Conservation (phyloP, 2,113 vertebrate species). For the Oreochromis niloticus region DNA sequence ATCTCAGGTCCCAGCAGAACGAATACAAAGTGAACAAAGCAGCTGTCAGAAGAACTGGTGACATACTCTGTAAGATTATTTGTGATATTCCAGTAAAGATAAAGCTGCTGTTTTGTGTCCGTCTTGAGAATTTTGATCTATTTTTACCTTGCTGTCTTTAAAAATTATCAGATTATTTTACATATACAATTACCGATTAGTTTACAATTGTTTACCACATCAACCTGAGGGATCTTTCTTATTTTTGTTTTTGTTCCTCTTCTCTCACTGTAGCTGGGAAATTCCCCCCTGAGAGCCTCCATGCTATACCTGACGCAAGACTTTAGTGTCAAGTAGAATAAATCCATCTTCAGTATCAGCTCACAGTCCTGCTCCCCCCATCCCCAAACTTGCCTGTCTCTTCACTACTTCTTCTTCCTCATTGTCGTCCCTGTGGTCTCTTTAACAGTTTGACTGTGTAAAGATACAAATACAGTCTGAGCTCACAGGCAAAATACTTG, state of each 20-base stretch:
- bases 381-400: not conserved
- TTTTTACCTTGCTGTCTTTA: not conserved
- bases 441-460: not conserved
- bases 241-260: not conserved
- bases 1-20: slow-evolving; percentile 52
- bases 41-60: slow-evolving; percentile 54
- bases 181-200: not conserved
- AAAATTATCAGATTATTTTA: not conserved
- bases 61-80: slow-evolving; percentile 57
- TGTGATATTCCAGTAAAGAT: not conserved
- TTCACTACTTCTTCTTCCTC: not conserved
- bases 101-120: not conserved
- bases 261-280: slow-evolving; percentile 45
- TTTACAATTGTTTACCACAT: not conserved
- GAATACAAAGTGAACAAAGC: slow-evolving; percentile 59
- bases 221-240: not conserved
- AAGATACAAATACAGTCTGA: not conserved
- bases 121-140: not conserved
- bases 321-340: slow-evolving; percentile 43
- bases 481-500: not conserved
- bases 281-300: slow-evolving; percentile 44
- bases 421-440: not conserved
- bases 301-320: slow-evolving; percentile 40
- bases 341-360: not conserved
- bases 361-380: not conserved